Evolutionary conservation across 2,797 vertebrate genomes (phyloP).

Genomic region (Channa striata): DNA sequence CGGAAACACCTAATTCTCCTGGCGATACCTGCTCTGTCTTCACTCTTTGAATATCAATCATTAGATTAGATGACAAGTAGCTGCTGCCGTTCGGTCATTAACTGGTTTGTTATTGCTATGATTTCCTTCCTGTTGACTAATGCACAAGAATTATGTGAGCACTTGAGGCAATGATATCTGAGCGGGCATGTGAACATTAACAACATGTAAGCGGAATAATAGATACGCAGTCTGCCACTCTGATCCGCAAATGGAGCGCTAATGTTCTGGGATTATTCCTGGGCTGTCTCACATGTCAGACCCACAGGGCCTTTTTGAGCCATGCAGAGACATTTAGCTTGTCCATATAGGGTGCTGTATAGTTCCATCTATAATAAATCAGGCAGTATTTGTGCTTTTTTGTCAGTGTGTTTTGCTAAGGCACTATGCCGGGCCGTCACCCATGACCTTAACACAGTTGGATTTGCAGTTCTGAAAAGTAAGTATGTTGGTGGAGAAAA

Average conservation of each 20-base stretch:
- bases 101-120: conserved; percentile 3
- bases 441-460: too few relatives aligned
- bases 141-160: conserved; percentile 19
- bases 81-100: conserved; percentile 22
- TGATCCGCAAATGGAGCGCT: conserved; percentile 46
- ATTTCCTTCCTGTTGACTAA: conserved; percentile 28
- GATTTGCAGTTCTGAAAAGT: too few relatives aligned
- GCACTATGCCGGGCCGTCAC: not conserved
- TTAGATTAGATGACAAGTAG: not conserved
- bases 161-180: conserved; percentile 24
- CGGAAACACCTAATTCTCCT: conserved; percentile 24
- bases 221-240: not conserved
- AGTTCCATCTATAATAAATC: conserved; percentile 22
- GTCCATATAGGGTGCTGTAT: not conserved
- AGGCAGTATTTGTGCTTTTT: not conserved
- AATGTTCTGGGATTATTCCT: conserved; percentile 51
- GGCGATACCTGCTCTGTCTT: conserved; percentile 13
- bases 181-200: conserved; percentile 33
- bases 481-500: too few relatives aligned
- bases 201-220: conserved; percentile 20
- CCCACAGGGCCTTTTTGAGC: conserved; percentile 4
- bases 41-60: conserved; percentile 25
- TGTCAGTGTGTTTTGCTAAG: conserved; percentile 8
- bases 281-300: conserved; percentile 12
- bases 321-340: not conserved